A percentile compares a stretch with the other conserved stretches of the same genome.
Conservation (phyloP, 2,113 vertebrate species). For the Dicrurus megarhynchus region DNA sequence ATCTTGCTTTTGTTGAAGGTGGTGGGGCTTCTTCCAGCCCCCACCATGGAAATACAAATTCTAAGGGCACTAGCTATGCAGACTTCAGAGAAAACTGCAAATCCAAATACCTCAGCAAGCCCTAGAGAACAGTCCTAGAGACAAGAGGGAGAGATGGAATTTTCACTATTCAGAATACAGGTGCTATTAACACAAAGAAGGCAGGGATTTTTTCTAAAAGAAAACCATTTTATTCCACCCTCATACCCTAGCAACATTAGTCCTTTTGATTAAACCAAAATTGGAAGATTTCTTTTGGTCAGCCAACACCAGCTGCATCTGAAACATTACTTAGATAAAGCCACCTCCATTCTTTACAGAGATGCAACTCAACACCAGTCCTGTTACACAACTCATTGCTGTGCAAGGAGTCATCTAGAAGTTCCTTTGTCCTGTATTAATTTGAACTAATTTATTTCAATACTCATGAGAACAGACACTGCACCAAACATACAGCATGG, state of each 20-base stretch:
- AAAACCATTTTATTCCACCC: not conserved
- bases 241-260: not conserved
- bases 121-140: not conserved
- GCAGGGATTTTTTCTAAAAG: not conserved
- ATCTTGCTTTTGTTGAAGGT: not conserved
- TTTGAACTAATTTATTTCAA: not conserved
- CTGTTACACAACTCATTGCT: not conserved
- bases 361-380: not conserved
- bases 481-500: not conserved
- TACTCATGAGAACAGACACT: not conserved
- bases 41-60: not conserved
- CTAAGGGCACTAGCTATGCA: not conserved
- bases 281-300: not conserved
- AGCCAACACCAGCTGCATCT: not conserved
- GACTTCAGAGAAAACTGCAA: not conserved
- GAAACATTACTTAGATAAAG: not conserved
- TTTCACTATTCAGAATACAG: not conserved
- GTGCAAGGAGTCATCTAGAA: not conserved
- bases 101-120: not conserved
- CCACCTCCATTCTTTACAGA: not conserved
- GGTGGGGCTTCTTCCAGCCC: not conserved
- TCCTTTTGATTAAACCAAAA: not conserved
- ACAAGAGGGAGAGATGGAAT: not conserved
- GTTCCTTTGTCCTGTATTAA: not conserved
- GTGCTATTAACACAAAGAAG: not conserved